Percentiles rank a stretch among this genome's conserved stretches.
These are phyloP conservation scores for Silvanus unidentatus DNA, from an alignment of 2,888 invertebrate species.

Conservation along the genomic window DNA sequence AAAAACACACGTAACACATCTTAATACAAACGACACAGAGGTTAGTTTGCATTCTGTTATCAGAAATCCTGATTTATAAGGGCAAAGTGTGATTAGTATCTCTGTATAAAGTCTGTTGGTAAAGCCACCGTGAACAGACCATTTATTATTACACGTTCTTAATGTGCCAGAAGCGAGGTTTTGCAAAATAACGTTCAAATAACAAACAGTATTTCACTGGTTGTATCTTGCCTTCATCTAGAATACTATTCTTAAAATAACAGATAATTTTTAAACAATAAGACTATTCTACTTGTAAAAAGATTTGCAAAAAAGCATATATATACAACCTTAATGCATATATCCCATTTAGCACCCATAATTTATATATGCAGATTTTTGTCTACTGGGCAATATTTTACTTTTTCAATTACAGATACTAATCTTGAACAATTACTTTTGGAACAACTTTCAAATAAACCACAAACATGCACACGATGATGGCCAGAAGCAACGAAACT, in stretches of 20 bases:
- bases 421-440: no score
- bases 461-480: no score
- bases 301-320: no score
- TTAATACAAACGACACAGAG: slow-evolving; percentile 16
- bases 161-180: slow-evolving; percentile 4
- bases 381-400: no score
- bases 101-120: slow-evolving; percentile 1
- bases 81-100: slow-evolving; percentile 5
- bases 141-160: slow-evolving; percentile 5
- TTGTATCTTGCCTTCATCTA: slow-evolving; percentile 1
- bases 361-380: no score
- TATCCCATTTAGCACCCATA: no score
- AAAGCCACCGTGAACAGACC: slow-evolving; percentile 5
- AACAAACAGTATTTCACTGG: slow-evolving; percentile 4
- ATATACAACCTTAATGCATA: no score
- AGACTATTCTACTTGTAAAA: no score
- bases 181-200: not conserved
- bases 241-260: not conserved
- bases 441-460: no score
- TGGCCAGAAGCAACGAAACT: no score
- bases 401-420: no score
- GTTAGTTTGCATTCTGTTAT: slow-evolving; percentile 19
- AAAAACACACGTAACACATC: slow-evolving; percentile 5
- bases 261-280: no score
- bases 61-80: slow-evolving; percentile 23